Evolutionary conservation across 2,888 invertebrate genomes (phyloP).

Genomic region (Gymnosoma rotundatum): DNA sequence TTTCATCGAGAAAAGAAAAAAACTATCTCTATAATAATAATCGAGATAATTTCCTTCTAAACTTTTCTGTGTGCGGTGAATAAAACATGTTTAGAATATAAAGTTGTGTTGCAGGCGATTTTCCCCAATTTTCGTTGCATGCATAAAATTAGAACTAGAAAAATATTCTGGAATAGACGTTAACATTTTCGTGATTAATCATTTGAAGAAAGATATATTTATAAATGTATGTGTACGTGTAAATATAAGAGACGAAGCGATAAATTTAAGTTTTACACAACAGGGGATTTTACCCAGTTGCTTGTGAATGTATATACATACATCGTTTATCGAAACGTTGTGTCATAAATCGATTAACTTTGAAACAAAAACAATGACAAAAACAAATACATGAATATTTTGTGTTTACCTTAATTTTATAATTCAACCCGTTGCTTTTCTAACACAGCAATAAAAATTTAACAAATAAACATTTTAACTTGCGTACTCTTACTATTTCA

Average conservation of each 20-base stretch:
- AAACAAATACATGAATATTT: conserved; percentile 24
- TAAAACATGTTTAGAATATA: too few species aligned
- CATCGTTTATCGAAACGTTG: conserved; percentile 19
- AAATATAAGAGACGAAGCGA: not conserved
- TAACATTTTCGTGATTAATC: too few species aligned
- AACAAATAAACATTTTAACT: not conserved
- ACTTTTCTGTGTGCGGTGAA: too few species aligned
- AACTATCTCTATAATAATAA: too few species aligned
- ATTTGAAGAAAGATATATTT: too few species aligned
- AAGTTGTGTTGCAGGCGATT: too few species aligned
- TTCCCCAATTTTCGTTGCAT: too few species aligned
- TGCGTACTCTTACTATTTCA: too few species aligned
- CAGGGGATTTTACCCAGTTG: conserved; percentile 45
- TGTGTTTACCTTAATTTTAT: conserved; percentile 26
- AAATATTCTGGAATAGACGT: too few species aligned
- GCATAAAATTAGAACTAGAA: too few species aligned
- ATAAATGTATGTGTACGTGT: not conserved
- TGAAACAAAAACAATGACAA: conserved; percentile 16
- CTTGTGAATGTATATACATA: not conserved
- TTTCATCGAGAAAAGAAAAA: too few species aligned
- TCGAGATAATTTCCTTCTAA: too few species aligned
- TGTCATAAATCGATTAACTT: conserved; percentile 57
- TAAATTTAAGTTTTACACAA: conserved; percentile 11
- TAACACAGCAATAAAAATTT: conserved; percentile 31
- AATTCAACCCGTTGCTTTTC: not conserved